These are phyloP conservation scores for Pachypeltis micranthus DNA, from an alignment of 1,140 invertebrate species.

Conservation along the genomic window DNA sequence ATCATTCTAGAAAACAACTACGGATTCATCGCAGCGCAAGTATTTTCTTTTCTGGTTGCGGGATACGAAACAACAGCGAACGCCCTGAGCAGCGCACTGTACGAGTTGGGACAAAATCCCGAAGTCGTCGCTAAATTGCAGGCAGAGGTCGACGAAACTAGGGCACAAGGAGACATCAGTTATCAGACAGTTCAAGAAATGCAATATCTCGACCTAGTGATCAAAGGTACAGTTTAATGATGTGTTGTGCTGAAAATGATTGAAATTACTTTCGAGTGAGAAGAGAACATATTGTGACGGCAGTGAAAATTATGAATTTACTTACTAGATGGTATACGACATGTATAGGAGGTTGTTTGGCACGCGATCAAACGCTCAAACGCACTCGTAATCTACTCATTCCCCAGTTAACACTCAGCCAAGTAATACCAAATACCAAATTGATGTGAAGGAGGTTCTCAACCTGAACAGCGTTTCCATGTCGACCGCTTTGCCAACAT, in stretches of 20 bases:
- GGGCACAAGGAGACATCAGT: conserved; percentile 34
- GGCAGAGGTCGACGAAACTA: conserved; percentile 40
- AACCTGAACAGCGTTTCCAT: no score
- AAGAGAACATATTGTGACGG: no score
- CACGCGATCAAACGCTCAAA: neutral
- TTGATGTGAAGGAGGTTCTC: no score
- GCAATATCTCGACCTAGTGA: conserved; percentile 41
- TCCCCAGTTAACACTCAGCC: no score
- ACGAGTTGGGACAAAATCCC: conserved; percentile 41
- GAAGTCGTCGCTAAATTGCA: conserved; percentile 41
- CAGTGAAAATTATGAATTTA: neutral
- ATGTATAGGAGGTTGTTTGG: neutral
- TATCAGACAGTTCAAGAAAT: conserved; percentile 44
- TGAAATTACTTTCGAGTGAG: neutral
- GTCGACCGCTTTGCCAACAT: no score
- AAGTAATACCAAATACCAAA: no score
- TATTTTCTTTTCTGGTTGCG: conserved; percentile 14
- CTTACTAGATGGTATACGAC: neutral
- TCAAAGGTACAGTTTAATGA: conserved; percentile 33
- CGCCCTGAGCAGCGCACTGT: conserved; percentile 40
- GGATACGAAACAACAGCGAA: conserved; percentile 29
- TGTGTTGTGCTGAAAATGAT: neutral
- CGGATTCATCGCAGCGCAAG: conserved; percentile 32
- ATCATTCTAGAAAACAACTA: no score
- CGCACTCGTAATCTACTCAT: neutral